Base-by-base conservation (phyloP, 2,888 invertebrate species). In the Eumerus sabulonum region DNA sequence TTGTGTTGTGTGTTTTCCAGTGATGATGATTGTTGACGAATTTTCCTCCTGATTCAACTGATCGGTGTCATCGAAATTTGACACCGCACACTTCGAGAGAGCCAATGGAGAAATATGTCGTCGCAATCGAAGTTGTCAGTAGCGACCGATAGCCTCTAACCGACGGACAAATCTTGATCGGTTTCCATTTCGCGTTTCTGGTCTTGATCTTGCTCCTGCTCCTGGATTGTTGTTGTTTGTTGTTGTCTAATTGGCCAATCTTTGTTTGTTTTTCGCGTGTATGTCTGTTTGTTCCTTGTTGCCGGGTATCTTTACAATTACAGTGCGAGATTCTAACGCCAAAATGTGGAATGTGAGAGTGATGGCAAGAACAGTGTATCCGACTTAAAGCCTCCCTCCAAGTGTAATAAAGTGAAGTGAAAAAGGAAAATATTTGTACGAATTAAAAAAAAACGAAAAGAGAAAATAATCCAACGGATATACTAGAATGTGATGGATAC, bases 401-500 rank as follows among this genome's bases (percentile, higher is more conserved):
- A 40, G 11, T 7, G 48, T 9, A 35, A 27, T 13, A 11, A 2
- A 35, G n/a, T 51, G 3, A 27, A 2, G 2, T 7, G 7, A 27
- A 27, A 27, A 7, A 27, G 27, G 27, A 27, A 27, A 27, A 7
- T 27, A 4, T 27, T 27, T 27, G 2, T 27, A 7, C 7, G 7
- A 27, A 27, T 4, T 4, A 27, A 27, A 27, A 27, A 4, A 27
- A 27, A 27, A 53, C 11, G 36, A 36, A 56, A 73, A 36, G 45
- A 44, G 36, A 64, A 64, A 59, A 73, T 72, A 76, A 74, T 82
- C 64, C 47, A 50, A 62, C 53, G 27, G 38, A 45, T 38, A 59
- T 70, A 74, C 57, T 79, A 66, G 74, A 74, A 76, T 79, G 82
- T 82, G 66, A 84, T 84, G 84, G 84, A 84, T 83, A 84, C 84